Conservation (phyloP, 2,888 invertebrate species). For the Drosophila ezoana region DNA sequence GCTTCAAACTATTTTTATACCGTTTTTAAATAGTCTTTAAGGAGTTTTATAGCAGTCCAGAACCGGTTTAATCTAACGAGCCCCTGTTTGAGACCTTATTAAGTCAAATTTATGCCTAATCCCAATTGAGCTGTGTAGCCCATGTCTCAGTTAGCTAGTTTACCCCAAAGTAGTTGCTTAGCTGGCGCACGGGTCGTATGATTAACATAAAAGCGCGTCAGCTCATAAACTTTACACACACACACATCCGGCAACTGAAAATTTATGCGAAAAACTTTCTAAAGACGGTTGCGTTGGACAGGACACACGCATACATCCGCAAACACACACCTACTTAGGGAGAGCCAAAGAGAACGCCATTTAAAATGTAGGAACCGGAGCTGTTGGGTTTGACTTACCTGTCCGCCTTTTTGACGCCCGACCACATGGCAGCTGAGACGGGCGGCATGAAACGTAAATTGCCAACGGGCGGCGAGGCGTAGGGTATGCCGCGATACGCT, state of each 20-base stretch:
- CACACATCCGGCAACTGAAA: constrained; percentile 29
- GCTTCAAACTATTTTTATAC: background rate
- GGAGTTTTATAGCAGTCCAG: background rate
- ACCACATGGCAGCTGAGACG: constrained; percentile 96
- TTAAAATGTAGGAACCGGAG: constrained; percentile 22
- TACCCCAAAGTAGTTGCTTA: constrained; percentile 14
- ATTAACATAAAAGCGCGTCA: constrained; percentile 48
- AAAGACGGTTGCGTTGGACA: constrained; percentile 23
- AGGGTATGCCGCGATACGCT: constrained; percentile 96
- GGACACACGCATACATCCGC: constrained; percentile 1
- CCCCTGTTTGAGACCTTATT: constrained; percentile 7
- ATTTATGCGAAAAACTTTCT: constrained; percentile 44
- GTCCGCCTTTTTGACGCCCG: constrained; percentile 94
- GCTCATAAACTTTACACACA: constrained; percentile 37
- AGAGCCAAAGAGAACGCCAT: constrained; percentile 4
- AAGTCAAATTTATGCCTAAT: constrained; percentile 9
- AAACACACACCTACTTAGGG: background rate
- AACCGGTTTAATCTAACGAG: background rate
- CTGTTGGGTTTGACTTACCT: constrained; percentile 82
- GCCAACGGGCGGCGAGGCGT: constrained; percentile 96
- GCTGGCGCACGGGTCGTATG: constrained; percentile 42
- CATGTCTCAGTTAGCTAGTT: constrained; percentile 12
- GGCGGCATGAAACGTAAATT: constrained; percentile 98
- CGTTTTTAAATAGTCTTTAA: background rate
- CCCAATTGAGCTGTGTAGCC: background rate